These are phyloP conservation scores for Hassar affinis DNA, from an alignment of 2,113 vertebrate species.

Conservation along the genomic window DNA sequence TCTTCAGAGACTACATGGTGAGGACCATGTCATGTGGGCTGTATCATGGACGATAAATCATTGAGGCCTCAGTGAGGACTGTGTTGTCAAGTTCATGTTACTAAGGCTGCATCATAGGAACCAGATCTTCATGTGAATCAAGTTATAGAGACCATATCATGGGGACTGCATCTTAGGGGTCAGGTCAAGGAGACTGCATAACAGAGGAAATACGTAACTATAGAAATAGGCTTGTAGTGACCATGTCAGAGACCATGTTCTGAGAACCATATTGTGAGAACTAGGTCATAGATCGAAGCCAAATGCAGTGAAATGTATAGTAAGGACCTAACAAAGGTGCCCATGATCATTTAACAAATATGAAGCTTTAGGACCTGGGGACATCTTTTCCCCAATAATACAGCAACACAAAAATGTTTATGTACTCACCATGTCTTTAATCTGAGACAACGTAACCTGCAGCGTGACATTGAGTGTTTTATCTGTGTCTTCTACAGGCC, in stretches of 20 bases:
- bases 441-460: conserved; percentile 94
- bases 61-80: background rate
- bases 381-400: background rate
- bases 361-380: background rate
- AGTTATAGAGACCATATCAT: background rate
- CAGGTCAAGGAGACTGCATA: background rate
- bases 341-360: background rate
- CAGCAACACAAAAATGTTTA: background rate
- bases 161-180: background rate
- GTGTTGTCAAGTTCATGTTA: background rate
- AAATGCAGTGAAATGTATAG: background rate
- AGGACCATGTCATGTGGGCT: background rate
- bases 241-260: background rate
- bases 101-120: background rate
- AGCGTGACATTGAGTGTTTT: conserved; percentile 90
- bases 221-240: background rate
- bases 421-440: conserved; percentile 93
- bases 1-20: background rate
- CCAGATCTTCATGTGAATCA: background rate
- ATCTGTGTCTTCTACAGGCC: conserved; percentile 94
- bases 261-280: background rate
- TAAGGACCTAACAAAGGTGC: background rate
- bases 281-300: background rate
- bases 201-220: background rate
- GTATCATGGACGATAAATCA: background rate